Percentiles rank a stretch among this genome's conserved stretches.
Conservation (phyloP, 2,113 vertebrate species). For the crab-eating macaque (Macaca fascicularis) region T2T-MFA8v1.1 NC_088376.1:171562001-171562500, state of each 20-base stretch:
- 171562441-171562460: neutral
- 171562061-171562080: neutral
- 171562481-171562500: slow-evolving; percentile 20
- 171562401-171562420: slow-evolving; percentile 32
- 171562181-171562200: neutral
- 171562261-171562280: neutral
- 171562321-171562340: neutral
- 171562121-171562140: neutral
- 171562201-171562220: neutral
- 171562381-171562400: slow-evolving; percentile 35
- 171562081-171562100: neutral
- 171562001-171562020: neutral
- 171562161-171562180: neutral
- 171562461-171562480: neutral
- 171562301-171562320: neutral
- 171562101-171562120: neutral
- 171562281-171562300: neutral
- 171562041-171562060: too few species aligned
- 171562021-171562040: neutral
- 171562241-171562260: neutral
- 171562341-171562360: slow-evolving; percentile 20
- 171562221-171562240: neutral
- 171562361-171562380: slow-evolving; percentile 50
- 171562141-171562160: neutral
- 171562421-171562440: neutral